A percentile compares a stretch with the other conserved stretches of the same genome.
phyloP scores from a whole-genome alignment of 2,888 invertebrate species.

The Itoplectis maculator region DNA sequence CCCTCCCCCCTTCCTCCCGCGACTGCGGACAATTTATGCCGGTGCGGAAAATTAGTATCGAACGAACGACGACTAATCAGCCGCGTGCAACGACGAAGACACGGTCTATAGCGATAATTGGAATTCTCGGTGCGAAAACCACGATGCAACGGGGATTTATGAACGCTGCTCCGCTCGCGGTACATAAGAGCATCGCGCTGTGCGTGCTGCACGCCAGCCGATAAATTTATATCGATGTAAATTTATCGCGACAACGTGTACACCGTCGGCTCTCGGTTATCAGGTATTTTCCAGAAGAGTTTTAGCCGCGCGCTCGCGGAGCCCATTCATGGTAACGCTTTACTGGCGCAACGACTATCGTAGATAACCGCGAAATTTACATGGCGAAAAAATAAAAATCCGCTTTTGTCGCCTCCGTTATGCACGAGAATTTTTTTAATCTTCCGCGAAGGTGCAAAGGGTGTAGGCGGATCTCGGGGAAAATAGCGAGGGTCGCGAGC shows the following conservation, averaged over 20 bases:
- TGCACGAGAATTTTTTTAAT: not conserved
- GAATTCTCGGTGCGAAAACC: constrained; percentile 50
- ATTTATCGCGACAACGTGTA: constrained; percentile 59
- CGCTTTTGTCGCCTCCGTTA: constrained; percentile 3
- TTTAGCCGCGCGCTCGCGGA: constrained; percentile 27
- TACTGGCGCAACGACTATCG: constrained; percentile 40
- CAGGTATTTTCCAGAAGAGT: constrained; percentile 65
- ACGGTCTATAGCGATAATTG: constrained; percentile 54
- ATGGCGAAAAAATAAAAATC: constrained; percentile 34
- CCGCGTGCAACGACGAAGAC: constrained; percentile 29
- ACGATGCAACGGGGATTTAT: constrained; percentile 49
- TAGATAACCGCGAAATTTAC: constrained; percentile 51
- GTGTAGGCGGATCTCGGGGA: not conserved
- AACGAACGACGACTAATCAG: constrained; percentile 27
- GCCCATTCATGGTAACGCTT: constrained; percentile 36
- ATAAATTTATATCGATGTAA: constrained; percentile 66
- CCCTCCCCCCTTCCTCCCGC: constrained; percentile 9
- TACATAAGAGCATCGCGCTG: constrained; percentile 46
- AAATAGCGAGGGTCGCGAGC: not conserved
- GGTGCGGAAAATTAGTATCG: constrained; percentile 54
- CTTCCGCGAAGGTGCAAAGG: not conserved
- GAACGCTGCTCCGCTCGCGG: constrained; percentile 31
- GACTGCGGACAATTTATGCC: constrained; percentile 38
- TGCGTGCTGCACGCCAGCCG: constrained; percentile 64
- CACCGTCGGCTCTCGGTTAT: constrained; percentile 44